Evolutionary conservation across 2,888 invertebrate species (phyloP).

Genomic region (Nemoura dubitans): DNA sequence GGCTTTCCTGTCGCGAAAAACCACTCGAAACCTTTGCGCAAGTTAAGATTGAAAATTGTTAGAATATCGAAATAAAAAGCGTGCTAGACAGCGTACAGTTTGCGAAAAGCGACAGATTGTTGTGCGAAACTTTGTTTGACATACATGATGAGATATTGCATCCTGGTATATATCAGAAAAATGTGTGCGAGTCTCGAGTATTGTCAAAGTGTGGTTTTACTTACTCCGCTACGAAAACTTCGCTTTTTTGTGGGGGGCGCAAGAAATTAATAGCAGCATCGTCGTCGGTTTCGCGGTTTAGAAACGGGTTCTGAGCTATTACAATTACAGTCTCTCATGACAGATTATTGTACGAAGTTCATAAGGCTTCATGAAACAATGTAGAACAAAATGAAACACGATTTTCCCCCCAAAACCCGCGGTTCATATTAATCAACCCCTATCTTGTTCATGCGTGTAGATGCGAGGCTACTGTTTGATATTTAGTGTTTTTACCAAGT

Average conservation of each 20-base stretch:
- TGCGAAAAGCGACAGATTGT: slow-evolving; percentile 1
- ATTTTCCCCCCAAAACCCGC: slow-evolving; percentile 1
- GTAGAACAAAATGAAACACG: background rate
- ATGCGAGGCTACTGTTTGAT: slow-evolving; percentile 1
- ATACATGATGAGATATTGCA: slow-evolving; percentile 7
- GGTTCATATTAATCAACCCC: slow-evolving; percentile 2
- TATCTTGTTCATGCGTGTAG: slow-evolving; percentile 28
- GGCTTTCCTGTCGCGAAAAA: background rate
- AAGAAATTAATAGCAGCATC: background rate
- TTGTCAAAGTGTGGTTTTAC: background rate
- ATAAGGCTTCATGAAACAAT: background rate
- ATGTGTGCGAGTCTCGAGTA: background rate
- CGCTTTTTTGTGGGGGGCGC: background rate
- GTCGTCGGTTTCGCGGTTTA: background rate
- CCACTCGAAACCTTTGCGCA: background rate
- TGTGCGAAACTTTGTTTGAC: background rate
- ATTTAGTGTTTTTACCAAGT: slow-evolving; percentile 33
- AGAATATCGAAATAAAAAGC: slow-evolving; percentile 12
- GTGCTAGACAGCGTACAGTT: background rate
- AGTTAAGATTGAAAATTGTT: slow-evolving; percentile 20
- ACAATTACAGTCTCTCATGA: background rate
- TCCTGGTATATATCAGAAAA: background rate
- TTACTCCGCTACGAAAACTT: background rate
- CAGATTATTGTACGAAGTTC: background rate
- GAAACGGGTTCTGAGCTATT: background rate